Evolutionary conservation across 1,140 invertebrate species (phyloP), one percentile per base, ranked within the genome.

Genomic region (Psix sp.): DNA sequence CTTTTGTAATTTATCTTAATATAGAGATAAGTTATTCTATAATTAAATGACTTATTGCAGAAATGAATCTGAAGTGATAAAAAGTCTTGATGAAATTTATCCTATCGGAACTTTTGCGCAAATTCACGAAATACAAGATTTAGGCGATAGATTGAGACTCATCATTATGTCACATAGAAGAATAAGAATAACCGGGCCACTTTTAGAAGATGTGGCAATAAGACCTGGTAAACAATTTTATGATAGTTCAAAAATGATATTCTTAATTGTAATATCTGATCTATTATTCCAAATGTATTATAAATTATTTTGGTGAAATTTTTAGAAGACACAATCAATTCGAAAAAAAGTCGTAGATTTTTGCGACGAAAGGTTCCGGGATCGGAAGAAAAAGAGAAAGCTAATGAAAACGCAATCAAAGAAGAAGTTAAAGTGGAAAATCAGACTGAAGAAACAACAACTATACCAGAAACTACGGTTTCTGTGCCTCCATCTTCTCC

Each of bases 101-200:
- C 85, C 91, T 33, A 89, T 99, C 15, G 98, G 98, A 20, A 96
- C 97, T 6, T 99, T 99, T 90, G 98, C 96, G 18, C 96, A 99
- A 87, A 99, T 99, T 77, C 94, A 97, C 80, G 98, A 99, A 88
- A 91, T 99, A 82, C 96, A 98, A 84, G 97, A 99, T 85, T 89
- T 98, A 77, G 97, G 96, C 11, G 94, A 97, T 83, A 94, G 94
- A 82, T 81, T 99, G 40, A 89, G 96, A 52, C 90, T 99, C 77
- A 95, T 99, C 49, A 94, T 99, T 3, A 95, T 97, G 91, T 96
- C 95, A 0, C 96, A 99, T 84, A 88, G 97, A 60, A 90, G 97
- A 82, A 94, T 97, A 42, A 92, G 91, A 81, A 92, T 96, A 26
- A 91, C 92, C 14, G 91, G 91, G 5, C 92, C 94, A 84, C 89